A percentile compares a stretch with the other conserved stretches of the same genome.
Conservation (phyloP, 2,113 vertebrate species). For the Calypte anna region DNA sequence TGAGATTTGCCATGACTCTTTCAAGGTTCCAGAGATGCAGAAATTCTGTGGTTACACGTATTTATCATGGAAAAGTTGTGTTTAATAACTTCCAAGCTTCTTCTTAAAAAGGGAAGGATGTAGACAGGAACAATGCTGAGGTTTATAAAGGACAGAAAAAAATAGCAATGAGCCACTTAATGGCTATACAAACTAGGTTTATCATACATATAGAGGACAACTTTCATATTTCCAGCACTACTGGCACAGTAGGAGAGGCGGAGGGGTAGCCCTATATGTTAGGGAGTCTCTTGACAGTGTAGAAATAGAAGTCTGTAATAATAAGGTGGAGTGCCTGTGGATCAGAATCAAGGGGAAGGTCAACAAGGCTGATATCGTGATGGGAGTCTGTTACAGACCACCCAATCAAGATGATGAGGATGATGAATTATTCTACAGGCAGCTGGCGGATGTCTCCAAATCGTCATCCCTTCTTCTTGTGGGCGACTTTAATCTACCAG, state of each 20-base stretch:
- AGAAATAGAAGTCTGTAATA: no score
- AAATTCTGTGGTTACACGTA: background rate
- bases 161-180: background rate
- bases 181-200: background rate
- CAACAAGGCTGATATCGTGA: no score
- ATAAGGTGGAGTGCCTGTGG: no score
- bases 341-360: no score
- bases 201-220: background rate
- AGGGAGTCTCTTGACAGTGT: no score
- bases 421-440: no score
- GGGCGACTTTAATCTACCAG: no score
- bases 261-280: no score
- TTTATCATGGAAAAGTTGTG: background rate
- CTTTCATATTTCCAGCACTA: background rate
- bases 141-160: background rate
- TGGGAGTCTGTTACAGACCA: no score
- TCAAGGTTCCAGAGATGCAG: background rate
- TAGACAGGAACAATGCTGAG: background rate
- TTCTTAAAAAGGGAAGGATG: background rate
- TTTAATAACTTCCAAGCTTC: background rate
- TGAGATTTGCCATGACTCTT: background rate
- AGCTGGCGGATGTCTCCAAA: no score
- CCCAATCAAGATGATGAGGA: no score
- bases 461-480: no score
- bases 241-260: background rate